phyloP scores from a whole-genome alignment of 2,888 invertebrate species.

The Nymphalis polychloros region DNA sequence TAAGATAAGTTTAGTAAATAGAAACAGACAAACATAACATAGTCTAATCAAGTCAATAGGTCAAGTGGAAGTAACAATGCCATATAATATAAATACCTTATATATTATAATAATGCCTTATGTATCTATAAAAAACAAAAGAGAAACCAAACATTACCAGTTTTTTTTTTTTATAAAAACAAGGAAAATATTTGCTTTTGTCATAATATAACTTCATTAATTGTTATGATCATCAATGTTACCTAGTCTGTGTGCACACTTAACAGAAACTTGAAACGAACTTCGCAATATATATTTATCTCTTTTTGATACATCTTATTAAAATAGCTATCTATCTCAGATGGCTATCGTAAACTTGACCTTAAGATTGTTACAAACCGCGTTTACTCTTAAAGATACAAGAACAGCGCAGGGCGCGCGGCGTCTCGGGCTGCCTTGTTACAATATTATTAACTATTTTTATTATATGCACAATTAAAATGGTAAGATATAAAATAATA shows the following conservation, averaged over 20 bases:
- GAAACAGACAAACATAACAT: too few relatives aligned
- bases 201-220: conserved; percentile 41
- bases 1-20: too few relatives aligned
- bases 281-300: conserved; percentile 45
- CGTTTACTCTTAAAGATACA: conserved; percentile 55
- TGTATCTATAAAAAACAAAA: background rate
- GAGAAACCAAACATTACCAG: background rate
- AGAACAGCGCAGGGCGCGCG: conserved; percentile 50
- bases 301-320: conserved; percentile 39
- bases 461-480: conserved; percentile 26
- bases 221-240: conserved; percentile 52
- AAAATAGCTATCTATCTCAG: conserved; percentile 46
- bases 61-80: too few relatives aligned
- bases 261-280: conserved; percentile 43
- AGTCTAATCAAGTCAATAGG: too few relatives aligned
- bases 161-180: background rate
- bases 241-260: conserved; percentile 61
- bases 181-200: conserved; percentile 22
- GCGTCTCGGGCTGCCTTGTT: conserved; percentile 17
- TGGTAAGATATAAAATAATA: conserved; percentile 23
- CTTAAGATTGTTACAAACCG: conserved; percentile 53
- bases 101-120: too few relatives aligned
- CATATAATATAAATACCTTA: too few relatives aligned
- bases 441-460: background rate
- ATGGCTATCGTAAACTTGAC: conserved; percentile 70